phyloP scores from a whole-genome alignment of 2,113 vertebrate genomes.

The Antechinus flavipes region DNA sequence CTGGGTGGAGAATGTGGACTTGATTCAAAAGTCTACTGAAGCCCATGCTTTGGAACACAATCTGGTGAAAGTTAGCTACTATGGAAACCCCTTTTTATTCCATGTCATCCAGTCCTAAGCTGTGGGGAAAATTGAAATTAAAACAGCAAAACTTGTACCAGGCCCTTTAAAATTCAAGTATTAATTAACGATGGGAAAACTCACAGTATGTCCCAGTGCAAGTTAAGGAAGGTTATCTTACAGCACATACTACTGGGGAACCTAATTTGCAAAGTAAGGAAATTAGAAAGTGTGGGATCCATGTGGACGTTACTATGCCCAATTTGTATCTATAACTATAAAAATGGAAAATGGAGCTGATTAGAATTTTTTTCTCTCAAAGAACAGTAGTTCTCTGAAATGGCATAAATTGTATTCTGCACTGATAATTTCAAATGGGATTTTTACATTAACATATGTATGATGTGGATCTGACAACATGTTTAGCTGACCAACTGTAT shows the following conservation, averaged over 20 bases:
- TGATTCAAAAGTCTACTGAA: conserved; percentile 77
- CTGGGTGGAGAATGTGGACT: conserved; percentile 69
- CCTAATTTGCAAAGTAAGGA: conserved; percentile 64
- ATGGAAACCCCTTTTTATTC: conserved; percentile 67
- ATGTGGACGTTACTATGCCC: background rate
- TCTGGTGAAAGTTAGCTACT: conserved; percentile 69
- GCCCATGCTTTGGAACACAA: conserved; percentile 69
- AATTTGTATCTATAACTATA: conserved; percentile 10
- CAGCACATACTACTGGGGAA: conserved; percentile 28
- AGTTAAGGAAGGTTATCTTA: conserved; percentile 63
- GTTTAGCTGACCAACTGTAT: background rate
- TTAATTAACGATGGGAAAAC: conserved; percentile 69
- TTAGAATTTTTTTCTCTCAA: conserved; percentile 31
- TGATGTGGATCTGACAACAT: background rate
- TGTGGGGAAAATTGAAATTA: conserved; percentile 74
- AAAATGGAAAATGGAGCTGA: conserved; percentile 43
- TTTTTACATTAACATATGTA: background rate
- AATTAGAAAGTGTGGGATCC: conserved; percentile 36
- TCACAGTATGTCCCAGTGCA: conserved; percentile 45
- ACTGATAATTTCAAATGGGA: conserved; percentile 27
- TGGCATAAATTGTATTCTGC: background rate
- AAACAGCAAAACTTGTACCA: conserved; percentile 70
- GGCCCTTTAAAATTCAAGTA: conserved; percentile 69
- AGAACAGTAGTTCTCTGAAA: conserved; percentile 15
- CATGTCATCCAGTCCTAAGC: conserved; percentile 61